Evolutionary conservation across 2,888 invertebrate species (phyloP), one percentile per base, ranked within the genome.

Genomic region (Pandemis cinnamomeana): DNA sequence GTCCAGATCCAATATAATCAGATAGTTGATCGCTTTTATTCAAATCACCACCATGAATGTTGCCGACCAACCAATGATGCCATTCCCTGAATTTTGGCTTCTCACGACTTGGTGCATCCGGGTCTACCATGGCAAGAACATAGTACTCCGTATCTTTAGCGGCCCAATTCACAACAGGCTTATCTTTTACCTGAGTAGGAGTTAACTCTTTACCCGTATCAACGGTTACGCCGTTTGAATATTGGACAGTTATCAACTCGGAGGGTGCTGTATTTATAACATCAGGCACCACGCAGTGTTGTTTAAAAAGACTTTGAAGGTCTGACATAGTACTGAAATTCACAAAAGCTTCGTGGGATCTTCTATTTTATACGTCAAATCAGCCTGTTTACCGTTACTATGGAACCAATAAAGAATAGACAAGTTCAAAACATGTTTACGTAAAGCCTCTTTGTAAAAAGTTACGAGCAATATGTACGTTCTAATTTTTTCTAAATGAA

Each of bases 1-100:
- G 97, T 5, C 96, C 97, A 13, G 93, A 91, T 27, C 93, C 92
- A 53, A 93, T 92, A 82, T 97, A 97, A 76, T 95, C 96, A 15
- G 95, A 93, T 20, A 97, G 88, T 20, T 94, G 91, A 84, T 97
- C 96, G 42, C 97, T 96, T 79, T 95, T 94, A 13, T 85, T 84
- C 61, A 97, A 82, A 78, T 96, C 95, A 71, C 89, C 90, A 44
- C 96, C 96, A 10, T 95, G 95, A 82, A 97, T 96, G 83, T 97
- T 97, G 27, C 95, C 96, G 44, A 97, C 95, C 11, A 97, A 89
- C 97, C 97, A 97, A 86, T 97, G 97, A 80, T 96, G 96, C 95
- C 96, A 96, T 89, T 97, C 97, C 42, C 96, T 92, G 79, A 95
- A 95, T 77, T 94, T 96, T 0, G 97, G 97, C 71, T 95, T 95